phyloP scores from a whole-genome alignment of 2,797 vertebrate genomes.

The Otus scops region DNA sequence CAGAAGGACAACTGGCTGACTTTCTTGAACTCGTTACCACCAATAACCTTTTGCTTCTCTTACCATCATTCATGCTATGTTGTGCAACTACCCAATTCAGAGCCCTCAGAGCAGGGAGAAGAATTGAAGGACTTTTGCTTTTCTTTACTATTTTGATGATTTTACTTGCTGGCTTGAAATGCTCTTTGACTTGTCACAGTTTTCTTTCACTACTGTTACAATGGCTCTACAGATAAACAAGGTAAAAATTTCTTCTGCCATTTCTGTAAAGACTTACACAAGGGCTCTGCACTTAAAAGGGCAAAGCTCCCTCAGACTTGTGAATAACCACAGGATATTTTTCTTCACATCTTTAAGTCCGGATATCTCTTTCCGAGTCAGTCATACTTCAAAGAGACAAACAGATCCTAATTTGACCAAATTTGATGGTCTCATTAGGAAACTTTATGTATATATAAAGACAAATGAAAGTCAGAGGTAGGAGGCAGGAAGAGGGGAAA shows the following conservation, averaged over 20 bases:
- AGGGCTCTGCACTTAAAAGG: neutral
- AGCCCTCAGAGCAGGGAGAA: neutral
- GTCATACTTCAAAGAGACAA: neutral
- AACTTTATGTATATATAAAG: accelerated
- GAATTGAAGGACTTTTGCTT: neutral
- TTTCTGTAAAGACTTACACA: neutral
- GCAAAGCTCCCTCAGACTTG: accelerated
- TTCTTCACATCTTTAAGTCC: neutral
- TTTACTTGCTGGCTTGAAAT: neutral
- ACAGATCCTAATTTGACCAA: neutral
- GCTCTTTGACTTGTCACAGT: neutral
- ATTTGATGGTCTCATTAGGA: neutral
- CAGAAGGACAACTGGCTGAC: neutral
- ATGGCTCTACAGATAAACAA: neutral
- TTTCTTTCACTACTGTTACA: neutral
- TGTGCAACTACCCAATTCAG: neutral
- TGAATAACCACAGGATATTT: neutral
- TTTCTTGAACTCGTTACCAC: neutral
- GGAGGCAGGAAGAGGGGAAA: neutral
- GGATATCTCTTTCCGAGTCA: neutral
- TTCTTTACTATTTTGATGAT: neutral
- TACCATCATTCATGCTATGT: neutral
- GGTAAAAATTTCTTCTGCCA: neutral
- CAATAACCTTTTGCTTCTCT: neutral
- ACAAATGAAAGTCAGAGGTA: neutral